Conservation (phyloP, 2,113 vertebrate genomes). For the Heliornis fulica region DNA sequence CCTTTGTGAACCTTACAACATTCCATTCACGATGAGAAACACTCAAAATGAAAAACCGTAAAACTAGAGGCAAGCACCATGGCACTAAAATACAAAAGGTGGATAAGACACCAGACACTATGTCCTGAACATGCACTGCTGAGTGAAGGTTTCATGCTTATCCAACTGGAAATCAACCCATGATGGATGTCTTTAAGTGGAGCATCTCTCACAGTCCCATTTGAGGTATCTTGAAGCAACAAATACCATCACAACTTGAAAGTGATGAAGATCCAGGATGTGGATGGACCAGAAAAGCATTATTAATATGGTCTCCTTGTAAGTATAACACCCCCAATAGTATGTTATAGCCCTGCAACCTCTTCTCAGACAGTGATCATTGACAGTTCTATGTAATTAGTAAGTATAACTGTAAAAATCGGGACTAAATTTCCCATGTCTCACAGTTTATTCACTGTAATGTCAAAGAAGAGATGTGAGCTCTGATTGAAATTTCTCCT, state of each 20-base stretch:
- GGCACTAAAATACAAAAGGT: too few relatives aligned
- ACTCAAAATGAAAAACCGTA: not conserved
- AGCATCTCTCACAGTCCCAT: not conserved
- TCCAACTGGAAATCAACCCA: fast-evolving
- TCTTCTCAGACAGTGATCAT: not conserved
- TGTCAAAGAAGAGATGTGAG: not conserved
- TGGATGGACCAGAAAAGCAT: not conserved
- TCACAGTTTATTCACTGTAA: not conserved
- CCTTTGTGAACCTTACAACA: not conserved
- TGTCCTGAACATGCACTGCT: not conserved
- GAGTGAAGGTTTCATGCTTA: not conserved
- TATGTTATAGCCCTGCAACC: not conserved
- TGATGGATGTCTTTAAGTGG: fast-evolving
- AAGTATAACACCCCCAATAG: not conserved
- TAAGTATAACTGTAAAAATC: not conserved
- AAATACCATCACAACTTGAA: not conserved
- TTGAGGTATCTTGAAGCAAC: not conserved
- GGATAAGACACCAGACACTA: not conserved
- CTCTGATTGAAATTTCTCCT: not conserved
- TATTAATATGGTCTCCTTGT: not conserved
- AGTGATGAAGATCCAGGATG: not conserved
- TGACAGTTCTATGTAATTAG: not conserved
- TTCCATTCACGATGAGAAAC: not conserved
- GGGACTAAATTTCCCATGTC: not conserved
- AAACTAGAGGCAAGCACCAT: not conserved